Evolutionary conservation across 2,797 vertebrate genomes (phyloP).

Genomic region (Lacerta bilineata): DNA sequence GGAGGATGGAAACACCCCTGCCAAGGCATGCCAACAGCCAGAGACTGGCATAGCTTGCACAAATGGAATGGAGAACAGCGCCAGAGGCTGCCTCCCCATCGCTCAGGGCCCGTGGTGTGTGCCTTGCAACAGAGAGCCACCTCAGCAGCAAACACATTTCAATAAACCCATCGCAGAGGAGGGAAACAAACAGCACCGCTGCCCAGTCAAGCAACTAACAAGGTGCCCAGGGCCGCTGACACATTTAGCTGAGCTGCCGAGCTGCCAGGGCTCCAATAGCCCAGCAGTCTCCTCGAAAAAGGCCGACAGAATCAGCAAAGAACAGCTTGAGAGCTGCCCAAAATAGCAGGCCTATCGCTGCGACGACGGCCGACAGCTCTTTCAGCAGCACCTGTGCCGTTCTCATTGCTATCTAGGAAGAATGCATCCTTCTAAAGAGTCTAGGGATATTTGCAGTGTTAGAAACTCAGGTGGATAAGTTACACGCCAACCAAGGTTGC

Average conservation of each 20-base stretch:
- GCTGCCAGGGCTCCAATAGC: neutral
- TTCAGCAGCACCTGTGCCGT: neutral
- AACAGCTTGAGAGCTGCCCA: neutral
- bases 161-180: rapidly evolving
- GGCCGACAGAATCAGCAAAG: neutral
- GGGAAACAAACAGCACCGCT: rapidly evolving
- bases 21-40: rapidly evolving
- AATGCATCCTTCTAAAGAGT: neutral
- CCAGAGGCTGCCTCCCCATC: neutral
- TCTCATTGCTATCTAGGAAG: neutral
- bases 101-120: neutral
- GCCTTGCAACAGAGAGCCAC: neutral
- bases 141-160: neutral
- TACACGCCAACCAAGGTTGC: too few species aligned
- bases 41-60: neutral
- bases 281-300: neutral
- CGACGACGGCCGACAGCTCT: neutral
- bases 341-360: neutral
- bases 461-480: too few species aligned
- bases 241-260: constrained; percentile 13
- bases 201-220: neutral
- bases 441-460: neutral
- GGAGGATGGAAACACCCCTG: rapidly evolving
- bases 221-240: neutral
- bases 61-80: neutral